Percentiles rank a stretch among this genome's conserved stretches.
These are phyloP conservation scores for Dugesia japonica DNA, from an alignment of 2,888 invertebrate species.

Conservation along the genomic window DNA sequence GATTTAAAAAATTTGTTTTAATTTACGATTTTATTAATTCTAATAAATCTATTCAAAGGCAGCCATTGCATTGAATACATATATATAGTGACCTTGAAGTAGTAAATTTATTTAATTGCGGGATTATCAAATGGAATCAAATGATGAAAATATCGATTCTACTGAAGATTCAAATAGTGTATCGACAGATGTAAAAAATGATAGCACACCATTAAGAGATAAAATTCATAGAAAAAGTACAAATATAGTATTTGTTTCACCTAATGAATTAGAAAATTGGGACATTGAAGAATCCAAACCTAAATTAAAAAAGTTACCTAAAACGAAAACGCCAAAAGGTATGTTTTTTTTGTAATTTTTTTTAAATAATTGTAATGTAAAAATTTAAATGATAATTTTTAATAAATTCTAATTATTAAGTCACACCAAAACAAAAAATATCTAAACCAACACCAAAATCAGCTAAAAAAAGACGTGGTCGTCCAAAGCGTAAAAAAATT, in stretches of 20 bases:
- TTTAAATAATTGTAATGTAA: background rate
- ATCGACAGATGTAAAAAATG: background rate
- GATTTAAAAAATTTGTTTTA: background rate
- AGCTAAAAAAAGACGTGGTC: background rate
- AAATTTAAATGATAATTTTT: background rate
- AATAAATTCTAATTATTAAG: background rate
- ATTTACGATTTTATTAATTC: background rate
- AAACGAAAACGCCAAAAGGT: no score
- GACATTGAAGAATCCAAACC: background rate
- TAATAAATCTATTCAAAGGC: slow-evolving; percentile 16
- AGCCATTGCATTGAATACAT: slow-evolving; percentile 2
- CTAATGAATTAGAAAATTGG: background rate
- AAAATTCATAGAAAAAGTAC: background rate
- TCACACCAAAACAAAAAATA: background rate
- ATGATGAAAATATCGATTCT: background rate
- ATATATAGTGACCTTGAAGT: slow-evolving; percentile 20
- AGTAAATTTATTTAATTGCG: slow-evolving; percentile 20
- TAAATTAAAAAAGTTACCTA: background rate
- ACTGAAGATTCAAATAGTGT: slow-evolving; percentile 8
- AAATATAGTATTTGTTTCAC: background rate
- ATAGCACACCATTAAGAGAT: background rate
- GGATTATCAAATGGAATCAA: slow-evolving; percentile 15
- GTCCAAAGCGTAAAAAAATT: background rate
- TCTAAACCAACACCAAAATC: background rate
- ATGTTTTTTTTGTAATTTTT: no score